Conservation (phyloP, 2,113 vertebrate species). For the Ptilorrhoa leucosticta region DNA sequence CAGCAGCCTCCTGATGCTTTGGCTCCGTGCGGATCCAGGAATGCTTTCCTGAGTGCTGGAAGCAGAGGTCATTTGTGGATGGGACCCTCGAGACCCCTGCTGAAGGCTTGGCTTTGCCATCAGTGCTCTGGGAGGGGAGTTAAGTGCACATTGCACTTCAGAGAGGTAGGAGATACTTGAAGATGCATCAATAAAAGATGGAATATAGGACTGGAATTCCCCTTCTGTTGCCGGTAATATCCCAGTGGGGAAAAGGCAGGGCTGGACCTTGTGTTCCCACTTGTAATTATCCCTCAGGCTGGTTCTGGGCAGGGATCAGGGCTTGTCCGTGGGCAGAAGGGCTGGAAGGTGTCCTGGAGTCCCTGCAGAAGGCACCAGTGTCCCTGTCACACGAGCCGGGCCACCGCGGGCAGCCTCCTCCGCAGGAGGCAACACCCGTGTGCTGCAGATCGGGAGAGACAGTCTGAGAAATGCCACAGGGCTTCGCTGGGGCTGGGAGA, state of each 20-base stretch:
- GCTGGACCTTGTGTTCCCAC: fast-evolving
- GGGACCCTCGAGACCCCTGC: background rate
- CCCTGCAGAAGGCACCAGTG: background rate
- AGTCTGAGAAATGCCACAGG: background rate
- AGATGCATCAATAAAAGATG: background rate
- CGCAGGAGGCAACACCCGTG: fast-evolving
- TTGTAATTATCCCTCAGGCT: background rate
- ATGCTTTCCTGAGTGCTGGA: background rate
- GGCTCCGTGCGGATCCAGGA: fast-evolving
- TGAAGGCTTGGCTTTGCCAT: background rate
- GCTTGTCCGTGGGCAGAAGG: background rate
- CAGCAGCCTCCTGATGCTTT: background rate
- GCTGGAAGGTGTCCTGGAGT: background rate
- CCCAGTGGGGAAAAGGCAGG: background rate
- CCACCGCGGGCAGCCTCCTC: fast-evolving
- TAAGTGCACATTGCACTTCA: background rate
- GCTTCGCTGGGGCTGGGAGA: background rate
- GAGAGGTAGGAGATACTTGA: background rate
- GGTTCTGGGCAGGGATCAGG: background rate
- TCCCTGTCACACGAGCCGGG: background rate
- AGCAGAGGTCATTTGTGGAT: fast-evolving
- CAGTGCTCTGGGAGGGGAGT: background rate
- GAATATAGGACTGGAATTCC: background rate
- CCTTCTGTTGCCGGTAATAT: background rate
- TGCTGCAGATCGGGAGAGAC: background rate